Conservation (phyloP, 2,888 invertebrate genomes). For the Amitus sp. region DNA sequence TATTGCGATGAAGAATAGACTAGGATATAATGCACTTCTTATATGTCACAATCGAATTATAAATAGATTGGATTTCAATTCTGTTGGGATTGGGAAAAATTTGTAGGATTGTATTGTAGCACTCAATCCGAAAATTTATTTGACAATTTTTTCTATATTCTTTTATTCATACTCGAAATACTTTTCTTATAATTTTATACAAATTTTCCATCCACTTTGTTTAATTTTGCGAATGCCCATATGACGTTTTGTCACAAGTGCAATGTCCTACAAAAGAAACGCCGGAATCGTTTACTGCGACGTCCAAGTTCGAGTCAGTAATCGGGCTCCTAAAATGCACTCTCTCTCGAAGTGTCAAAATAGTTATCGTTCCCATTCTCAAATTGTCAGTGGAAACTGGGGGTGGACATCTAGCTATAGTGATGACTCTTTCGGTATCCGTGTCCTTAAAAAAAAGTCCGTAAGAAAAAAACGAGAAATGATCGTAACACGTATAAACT, state of each 20-base stretch:
- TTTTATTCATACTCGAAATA: not conserved
- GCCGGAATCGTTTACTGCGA: no score
- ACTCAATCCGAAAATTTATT: not conserved
- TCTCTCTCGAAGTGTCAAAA: constrained; percentile 52
- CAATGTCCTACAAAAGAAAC: not conserved
- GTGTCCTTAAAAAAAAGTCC: constrained; percentile 13
- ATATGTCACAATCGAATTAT: no score
- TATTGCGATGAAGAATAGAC: no score
- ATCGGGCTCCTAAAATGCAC: constrained; percentile 39
- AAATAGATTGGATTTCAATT: no score
- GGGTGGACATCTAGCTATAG: constrained; percentile 53
- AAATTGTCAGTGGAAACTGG: constrained; percentile 30
- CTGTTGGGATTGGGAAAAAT: no score
- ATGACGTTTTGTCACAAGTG: not conserved
- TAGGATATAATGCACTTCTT: no score
- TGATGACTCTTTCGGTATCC: constrained; percentile 41
- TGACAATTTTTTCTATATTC: not conserved
- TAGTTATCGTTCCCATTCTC: constrained; percentile 55
- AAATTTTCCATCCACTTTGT: no score
- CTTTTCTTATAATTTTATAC: not conserved
- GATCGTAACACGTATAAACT: no score
- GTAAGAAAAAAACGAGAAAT: no score
- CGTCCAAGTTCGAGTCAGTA: constrained; percentile 6
- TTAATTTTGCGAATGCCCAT: not conserved
- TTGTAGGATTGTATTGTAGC: no score